These are phyloP conservation scores for Amphimallon solstitiale DNA, from an alignment of 2,888 invertebrate species.

Conservation along the genomic window DNA sequence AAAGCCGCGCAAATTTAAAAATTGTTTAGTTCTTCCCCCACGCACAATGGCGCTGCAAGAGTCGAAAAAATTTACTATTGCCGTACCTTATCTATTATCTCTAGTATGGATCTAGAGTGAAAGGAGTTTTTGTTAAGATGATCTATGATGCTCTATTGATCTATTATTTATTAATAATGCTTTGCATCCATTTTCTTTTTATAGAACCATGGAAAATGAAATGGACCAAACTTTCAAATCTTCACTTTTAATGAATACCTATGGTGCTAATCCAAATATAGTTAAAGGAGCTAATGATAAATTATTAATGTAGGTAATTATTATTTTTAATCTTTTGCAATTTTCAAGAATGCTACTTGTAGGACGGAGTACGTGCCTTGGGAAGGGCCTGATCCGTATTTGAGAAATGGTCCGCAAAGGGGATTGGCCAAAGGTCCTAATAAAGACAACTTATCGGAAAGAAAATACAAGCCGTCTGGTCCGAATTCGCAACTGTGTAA, in stretches of 20 bases:
- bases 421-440: conserved; percentile 69
- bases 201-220: conserved; percentile 56
- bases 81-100: no score
- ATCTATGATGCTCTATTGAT: no score
- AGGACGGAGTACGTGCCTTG: conserved; percentile 86
- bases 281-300: conserved; percentile 83
- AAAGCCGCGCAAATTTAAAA: no score
- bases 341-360: conserved; percentile 46
- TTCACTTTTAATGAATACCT: conserved; percentile 66
- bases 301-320: conserved; percentile 76
- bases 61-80: no score
- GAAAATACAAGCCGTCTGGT: conserved; percentile 70
- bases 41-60: no score
- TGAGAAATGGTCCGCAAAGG: conserved; percentile 65
- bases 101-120: no score
- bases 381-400: conserved; percentile 80
- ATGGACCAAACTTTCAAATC: conserved; percentile 69
- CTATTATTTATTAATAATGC: conserved; percentile 13
- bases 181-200: not conserved
- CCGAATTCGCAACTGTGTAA: conserved; percentile 74
- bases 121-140: no score
- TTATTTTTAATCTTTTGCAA: not conserved
- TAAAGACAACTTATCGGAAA: conserved; percentile 50
- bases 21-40: no score
- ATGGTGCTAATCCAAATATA: conserved; percentile 77